These are phyloP conservation scores for Raphicerus campestris DNA, from an alignment of 2,113 vertebrate genomes.

Conservation along the genomic window DNA sequence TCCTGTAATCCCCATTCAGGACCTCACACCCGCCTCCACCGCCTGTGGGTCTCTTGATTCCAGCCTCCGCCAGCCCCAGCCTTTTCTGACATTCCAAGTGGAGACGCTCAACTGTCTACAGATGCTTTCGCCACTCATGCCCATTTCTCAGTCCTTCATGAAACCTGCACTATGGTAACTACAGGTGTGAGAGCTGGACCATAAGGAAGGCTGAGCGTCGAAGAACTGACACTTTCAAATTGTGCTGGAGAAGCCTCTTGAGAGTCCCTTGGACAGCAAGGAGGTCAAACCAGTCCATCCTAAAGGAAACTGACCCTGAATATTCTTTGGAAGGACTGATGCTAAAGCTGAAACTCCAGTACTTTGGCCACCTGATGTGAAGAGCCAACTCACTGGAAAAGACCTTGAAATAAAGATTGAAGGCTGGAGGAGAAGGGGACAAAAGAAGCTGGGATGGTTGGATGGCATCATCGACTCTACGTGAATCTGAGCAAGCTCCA, in stretches of 20 bases:
- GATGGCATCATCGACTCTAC: not conserved
- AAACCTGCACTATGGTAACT: fast-evolving
- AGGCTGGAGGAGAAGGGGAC: not conserved
- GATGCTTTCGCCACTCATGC: fast-evolving
- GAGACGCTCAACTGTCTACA: fast-evolving
- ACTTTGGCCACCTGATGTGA: not conserved
- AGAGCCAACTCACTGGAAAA: not conserved
- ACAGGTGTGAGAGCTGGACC: fast-evolving
- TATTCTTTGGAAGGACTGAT: not conserved
- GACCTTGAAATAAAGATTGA: not conserved
- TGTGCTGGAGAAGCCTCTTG: not conserved
- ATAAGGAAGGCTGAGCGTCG: not conserved
- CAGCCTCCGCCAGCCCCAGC: too few species aligned
- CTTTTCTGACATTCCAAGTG: not conserved
- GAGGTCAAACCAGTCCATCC: not conserved
- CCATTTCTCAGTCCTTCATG: fast-evolving
- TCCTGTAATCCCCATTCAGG: not conserved
- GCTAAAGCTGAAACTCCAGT: not conserved
- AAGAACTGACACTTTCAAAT: not conserved
- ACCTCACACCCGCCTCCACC: fast-evolving
- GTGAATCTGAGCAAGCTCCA: not conserved
- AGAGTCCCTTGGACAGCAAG: not conserved
- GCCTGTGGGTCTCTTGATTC: fast-evolving
- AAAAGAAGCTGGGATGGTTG: not conserved
- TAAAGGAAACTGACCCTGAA: not conserved